phyloP scores from a whole-genome alignment of 2,888 invertebrate species.

The Bombylius discolor region DNA sequence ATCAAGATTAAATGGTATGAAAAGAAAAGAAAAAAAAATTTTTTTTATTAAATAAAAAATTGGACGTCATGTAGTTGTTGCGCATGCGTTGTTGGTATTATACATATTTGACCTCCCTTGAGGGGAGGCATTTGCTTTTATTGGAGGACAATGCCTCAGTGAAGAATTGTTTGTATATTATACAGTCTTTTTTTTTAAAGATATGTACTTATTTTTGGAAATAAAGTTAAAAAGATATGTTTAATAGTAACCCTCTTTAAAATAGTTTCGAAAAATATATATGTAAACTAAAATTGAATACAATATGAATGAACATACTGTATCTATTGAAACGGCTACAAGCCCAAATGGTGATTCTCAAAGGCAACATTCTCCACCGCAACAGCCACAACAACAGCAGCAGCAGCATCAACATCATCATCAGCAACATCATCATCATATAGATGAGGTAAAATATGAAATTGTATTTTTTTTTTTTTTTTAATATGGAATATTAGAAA shows the following conservation, averaged over 20 bases:
- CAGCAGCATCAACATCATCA: conserved; percentile 14
- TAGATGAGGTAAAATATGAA: conserved; percentile 29
- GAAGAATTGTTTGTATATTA: too few species aligned
- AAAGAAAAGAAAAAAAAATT: too few species aligned
- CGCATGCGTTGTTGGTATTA: too few species aligned
- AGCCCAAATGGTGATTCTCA: conserved; percentile 17
- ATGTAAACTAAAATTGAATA: conserved; percentile 18
- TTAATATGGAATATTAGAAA: not conserved
- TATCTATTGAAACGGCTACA: conserved; percentile 17
- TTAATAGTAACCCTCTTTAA: too few species aligned
- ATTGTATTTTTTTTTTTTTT: not conserved
- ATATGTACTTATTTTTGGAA: too few species aligned
- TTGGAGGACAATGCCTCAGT: not conserved
- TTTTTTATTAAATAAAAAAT: too few species aligned
- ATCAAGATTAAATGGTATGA: too few species aligned
- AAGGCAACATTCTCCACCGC: conserved; percentile 26
- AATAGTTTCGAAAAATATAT: too few species aligned
- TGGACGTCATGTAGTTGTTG: too few species aligned
- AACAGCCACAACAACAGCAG: conserved; percentile 22
- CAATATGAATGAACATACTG: conserved; percentile 10
- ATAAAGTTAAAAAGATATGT: too few species aligned
- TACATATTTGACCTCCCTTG: conserved; percentile 2
- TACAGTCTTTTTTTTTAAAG: too few species aligned
- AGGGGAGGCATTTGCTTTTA: not conserved
- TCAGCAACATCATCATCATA: conserved; percentile 29